Conservation (phyloP, 2,888 invertebrate species). For the Lepidocyrtoides sp. region DNA sequence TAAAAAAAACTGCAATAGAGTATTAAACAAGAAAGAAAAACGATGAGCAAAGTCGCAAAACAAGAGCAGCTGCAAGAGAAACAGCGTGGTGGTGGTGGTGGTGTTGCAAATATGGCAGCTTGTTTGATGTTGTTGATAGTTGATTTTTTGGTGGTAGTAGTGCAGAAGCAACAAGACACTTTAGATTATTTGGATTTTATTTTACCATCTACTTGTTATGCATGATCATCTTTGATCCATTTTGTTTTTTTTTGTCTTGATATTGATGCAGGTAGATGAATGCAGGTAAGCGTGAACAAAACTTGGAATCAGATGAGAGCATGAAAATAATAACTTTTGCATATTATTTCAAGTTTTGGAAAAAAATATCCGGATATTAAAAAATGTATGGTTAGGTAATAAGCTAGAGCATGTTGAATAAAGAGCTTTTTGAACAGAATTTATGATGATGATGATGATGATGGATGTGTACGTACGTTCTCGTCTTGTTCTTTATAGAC, state of each 20-base stretch:
- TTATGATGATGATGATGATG: not conserved
- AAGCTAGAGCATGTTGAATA: no score
- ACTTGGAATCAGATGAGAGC: not conserved
- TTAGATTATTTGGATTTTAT: conserved; percentile 13
- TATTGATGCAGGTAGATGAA: conserved; percentile 36
- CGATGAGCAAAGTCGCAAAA: not conserved
- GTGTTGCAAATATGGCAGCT: not conserved
- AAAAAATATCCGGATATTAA: not conserved
- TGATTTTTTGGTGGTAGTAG: not conserved
- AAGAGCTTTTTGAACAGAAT: not conserved
- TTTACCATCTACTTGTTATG: not conserved
- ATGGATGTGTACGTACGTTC: not conserved
- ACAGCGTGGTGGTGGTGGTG: not conserved
- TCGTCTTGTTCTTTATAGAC: not conserved
- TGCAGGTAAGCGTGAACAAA: not conserved
- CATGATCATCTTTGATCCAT: conserved; percentile 23
- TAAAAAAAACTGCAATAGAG: conserved; percentile 5
- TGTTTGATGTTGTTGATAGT: not conserved
- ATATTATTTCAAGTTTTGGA: not conserved
- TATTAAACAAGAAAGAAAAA: not conserved
- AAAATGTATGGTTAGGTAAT: no score
- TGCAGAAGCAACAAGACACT: conserved; percentile 5
- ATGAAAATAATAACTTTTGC: not conserved
- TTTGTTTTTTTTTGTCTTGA: conserved; percentile 20
- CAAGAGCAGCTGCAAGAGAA: not conserved